These are phyloP conservation scores for Garra rufa DNA, from an alignment of 2,113 vertebrate species.

Conservation along the genomic window DNA sequence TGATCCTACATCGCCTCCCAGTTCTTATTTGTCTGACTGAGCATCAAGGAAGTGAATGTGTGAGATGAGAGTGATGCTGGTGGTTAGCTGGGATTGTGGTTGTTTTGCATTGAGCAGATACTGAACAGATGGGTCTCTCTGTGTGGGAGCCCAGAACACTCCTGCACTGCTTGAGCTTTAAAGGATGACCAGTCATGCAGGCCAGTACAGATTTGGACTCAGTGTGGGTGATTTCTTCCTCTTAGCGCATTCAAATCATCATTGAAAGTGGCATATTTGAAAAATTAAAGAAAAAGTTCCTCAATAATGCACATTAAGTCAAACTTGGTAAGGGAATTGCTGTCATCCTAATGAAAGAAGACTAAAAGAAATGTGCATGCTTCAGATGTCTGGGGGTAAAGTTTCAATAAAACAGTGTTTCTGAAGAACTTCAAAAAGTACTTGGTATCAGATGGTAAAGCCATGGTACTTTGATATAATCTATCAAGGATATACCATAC, in stretches of 20 bases:
- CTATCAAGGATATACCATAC: neutral
- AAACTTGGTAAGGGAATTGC: neutral
- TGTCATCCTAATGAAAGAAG: neutral
- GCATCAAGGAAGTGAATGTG: neutral
- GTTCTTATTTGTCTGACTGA: neutral
- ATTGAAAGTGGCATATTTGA: neutral
- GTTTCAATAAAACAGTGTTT: neutral
- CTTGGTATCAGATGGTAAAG: neutral
- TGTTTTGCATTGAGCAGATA: conserved; percentile 50
- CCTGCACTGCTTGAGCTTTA: conserved; percentile 46
- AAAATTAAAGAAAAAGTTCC: neutral
- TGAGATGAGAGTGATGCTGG: conserved; percentile 13
- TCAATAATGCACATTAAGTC: neutral
- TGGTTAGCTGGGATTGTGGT: conserved; percentile 3
- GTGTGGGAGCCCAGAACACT: conserved; percentile 48
- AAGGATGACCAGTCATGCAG: conserved; percentile 53
- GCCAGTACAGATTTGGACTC: conserved; percentile 38
- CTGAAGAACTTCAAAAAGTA: neutral
- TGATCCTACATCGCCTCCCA: neutral
- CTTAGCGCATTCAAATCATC: conserved; percentile 12
- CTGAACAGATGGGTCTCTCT: conserved; percentile 58
- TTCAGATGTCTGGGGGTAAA: neutral
- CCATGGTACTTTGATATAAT: neutral
- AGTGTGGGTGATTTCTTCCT: conserved; percentile 22
- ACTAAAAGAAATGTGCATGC: neutral